Conservation (phyloP, 1,140 invertebrate genomes). For the Homarus americanus region DNA sequence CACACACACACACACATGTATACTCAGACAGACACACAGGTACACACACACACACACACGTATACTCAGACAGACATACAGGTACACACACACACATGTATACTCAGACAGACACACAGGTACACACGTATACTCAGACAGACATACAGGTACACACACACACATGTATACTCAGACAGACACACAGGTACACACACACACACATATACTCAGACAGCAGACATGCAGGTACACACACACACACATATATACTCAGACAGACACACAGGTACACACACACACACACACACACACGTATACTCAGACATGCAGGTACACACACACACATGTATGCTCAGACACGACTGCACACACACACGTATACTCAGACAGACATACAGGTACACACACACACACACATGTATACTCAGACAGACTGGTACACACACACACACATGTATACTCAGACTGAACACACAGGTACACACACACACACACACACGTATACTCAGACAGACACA, state of each 20-base stretch:
- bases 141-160: neutral
- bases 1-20: conserved; percentile 16
- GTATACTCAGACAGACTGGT: neutral
- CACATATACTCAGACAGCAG: no score
- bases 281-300: conserved; percentile 25
- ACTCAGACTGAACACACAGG: neutral
- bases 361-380: no score
- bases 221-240: conserved; percentile 31
- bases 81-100: conserved; percentile 5
- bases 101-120: no score
- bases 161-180: neutral
- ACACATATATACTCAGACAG: conserved; percentile 20
- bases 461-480: conserved; percentile 23
- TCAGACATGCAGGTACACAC: neutral
- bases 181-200: neutral
- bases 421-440: neutral
- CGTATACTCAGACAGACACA: neutral
- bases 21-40: neutral
- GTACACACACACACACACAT: conserved; percentile 9
- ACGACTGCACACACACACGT: no score
- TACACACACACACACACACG: conserved; percentile 5
- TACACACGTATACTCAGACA: no score
- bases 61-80: neutral
- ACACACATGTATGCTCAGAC: neutral
- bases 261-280: conserved; percentile 25